A percentile compares a stretch with the other conserved stretches of the same genome.
Conservation (phyloP, 2,888 invertebrate species). For the Teinopalpus imperialis region DNA sequence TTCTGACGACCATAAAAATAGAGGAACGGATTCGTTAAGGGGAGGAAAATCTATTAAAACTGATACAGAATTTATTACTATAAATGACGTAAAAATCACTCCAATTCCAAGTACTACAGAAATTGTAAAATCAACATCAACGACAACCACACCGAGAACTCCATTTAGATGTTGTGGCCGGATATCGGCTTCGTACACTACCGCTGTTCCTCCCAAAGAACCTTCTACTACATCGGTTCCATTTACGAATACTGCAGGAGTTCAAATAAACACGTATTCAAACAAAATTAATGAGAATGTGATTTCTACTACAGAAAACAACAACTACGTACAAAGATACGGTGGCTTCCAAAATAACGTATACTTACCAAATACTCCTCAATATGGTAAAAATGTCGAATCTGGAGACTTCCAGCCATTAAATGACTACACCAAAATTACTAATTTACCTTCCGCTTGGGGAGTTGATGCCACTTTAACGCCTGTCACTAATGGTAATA, state of each 20-base stretch:
- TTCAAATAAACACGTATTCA: slow-evolving; percentile 47
- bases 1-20: slow-evolving; percentile 83
- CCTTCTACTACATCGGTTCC: slow-evolving; percentile 54
- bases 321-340: slow-evolving; percentile 53
- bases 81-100: slow-evolving; percentile 48
- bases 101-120: slow-evolving; percentile 42
- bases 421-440: slow-evolving; percentile 70
- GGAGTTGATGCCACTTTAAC: slow-evolving; percentile 56
- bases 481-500: slow-evolving; percentile 50
- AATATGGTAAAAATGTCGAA: slow-evolving; percentile 71
- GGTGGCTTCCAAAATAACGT: slow-evolving; percentile 75
- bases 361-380: slow-evolving; percentile 47
- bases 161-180: slow-evolving; percentile 69
- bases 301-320: slow-evolving; percentile 48
- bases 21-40: slow-evolving; percentile 47
- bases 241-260: slow-evolving; percentile 69
- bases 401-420: slow-evolving; percentile 69
- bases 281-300: slow-evolving; percentile 44
- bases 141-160: slow-evolving; percentile 52
- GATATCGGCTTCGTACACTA: slow-evolving; percentile 73
- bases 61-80: slow-evolving; percentile 45
- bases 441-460: slow-evolving; percentile 71
- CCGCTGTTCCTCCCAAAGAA: slow-evolving; percentile 51
- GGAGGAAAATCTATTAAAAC: slow-evolving; percentile 71
- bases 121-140: slow-evolving; percentile 42